Base-by-base conservation (phyloP, 2,113 vertebrate genomes). In the Murina feae region DNA sequence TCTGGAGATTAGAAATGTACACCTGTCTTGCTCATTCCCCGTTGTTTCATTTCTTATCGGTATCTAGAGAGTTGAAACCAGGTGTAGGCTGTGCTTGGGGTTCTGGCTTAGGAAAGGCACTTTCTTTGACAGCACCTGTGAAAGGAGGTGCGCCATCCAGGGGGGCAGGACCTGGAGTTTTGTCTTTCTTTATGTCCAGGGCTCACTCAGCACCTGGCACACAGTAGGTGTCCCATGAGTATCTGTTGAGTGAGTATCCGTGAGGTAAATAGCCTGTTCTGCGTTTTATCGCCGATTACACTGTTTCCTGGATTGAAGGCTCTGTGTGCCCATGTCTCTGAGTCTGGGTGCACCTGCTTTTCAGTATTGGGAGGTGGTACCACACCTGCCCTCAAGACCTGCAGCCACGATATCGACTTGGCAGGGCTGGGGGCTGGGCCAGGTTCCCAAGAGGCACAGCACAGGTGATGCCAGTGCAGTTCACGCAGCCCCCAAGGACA, bases 401-500 rank as follows among this genome's bases (percentile, higher is more conserved):
- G 3, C 14, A 5, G 30, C 53, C 47, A 1, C 1, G 0, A 0
- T 35, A 5, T 35, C 44, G 30, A 5, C 79, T 25, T 20, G 21
- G 20, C 51, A 37, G 82, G 68, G 8, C 63, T 12, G 35, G n/a
- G 72, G 10, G 5, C 44, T 60, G n/a, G 76, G 30, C 11, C 47
- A 42, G 39, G 28, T 49, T 11, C 44, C 63, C 28, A 32, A 1
- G 28, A 72, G 65, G 23, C 89, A 20, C 55, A 32, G 23, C 89
- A 16, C 47, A 32, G 21, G 32, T 17, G 10, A 49, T 8, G 63
- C 63, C 69, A 58, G 63, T 5, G 1, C 28, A 9, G n/a, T 47
- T n/a, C 75, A 35, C 6, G 12, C 4, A 37, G 0, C 68, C 53
- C 44, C 78, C 2, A 4, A 53, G n/a, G 47, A 11, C n/a, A 51